Percentiles rank a stretch among this genome's conserved stretches.
These are phyloP conservation scores for Eledone cirrhosa DNA, from an alignment of 2,888 invertebrate genomes.

Conservation along the genomic window DNA sequence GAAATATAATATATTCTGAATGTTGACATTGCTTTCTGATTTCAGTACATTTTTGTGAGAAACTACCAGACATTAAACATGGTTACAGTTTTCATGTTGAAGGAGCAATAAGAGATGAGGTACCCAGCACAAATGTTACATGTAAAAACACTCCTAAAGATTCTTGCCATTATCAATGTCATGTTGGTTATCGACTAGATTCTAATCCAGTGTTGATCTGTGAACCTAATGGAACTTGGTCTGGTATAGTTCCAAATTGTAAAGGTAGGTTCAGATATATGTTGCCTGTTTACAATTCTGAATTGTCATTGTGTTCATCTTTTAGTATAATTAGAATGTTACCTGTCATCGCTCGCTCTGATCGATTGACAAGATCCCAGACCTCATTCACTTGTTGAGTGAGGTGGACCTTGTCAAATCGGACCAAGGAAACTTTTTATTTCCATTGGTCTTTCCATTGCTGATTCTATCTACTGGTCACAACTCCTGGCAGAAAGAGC, in stretches of 20 bases:
- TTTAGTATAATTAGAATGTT: too few relatives aligned
- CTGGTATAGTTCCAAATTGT: slow-evolving; percentile 42
- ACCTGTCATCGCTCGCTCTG: too few relatives aligned
- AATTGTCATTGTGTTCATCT: too few relatives aligned
- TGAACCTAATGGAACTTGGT: slow-evolving; percentile 44
- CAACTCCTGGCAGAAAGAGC: too few relatives aligned
- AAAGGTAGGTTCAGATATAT: slow-evolving; percentile 37
- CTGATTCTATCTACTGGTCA: too few relatives aligned
- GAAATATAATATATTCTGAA: too few relatives aligned
- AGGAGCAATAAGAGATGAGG: slow-evolving; percentile 41
- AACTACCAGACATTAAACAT: slow-evolving; percentile 39
- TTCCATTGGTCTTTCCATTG: too few relatives aligned
- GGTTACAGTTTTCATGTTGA: slow-evolving; percentile 42
- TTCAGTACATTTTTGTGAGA: slow-evolving; percentile 36
- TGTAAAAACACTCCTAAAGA: slow-evolving; percentile 40
- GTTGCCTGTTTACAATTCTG: too few relatives aligned
- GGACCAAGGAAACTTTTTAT: too few relatives aligned
- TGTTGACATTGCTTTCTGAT: background rate
- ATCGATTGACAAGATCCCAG: too few relatives aligned
- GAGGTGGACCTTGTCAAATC: too few relatives aligned
- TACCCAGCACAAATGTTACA: slow-evolving; percentile 37
- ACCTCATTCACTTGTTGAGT: too few relatives aligned
- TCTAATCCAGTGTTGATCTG: slow-evolving; percentile 48
- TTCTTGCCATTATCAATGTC: slow-evolving; percentile 43
- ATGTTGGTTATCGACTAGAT: slow-evolving; percentile 40